These are phyloP conservation scores for Amblyopsis hoosieri DNA, from an alignment of 2,797 vertebrate genomes.

Conservation along the genomic window DNA sequence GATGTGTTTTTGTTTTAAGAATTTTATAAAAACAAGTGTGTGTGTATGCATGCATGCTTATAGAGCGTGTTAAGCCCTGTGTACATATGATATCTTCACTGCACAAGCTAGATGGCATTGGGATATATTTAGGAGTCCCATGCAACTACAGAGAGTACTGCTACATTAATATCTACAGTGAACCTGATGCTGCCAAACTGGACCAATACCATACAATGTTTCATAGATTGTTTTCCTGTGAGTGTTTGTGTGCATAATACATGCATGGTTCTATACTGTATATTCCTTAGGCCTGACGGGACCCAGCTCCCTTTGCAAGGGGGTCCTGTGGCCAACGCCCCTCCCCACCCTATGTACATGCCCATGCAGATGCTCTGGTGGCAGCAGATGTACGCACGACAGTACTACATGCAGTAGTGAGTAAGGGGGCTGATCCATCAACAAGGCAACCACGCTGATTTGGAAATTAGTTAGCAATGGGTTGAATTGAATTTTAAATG, in stretches of 20 bases:
- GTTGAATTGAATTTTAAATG: too few species aligned
- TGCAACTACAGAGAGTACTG: too few species aligned
- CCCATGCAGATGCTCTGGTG: slow-evolving; percentile 95
- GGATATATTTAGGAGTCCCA: too few species aligned
- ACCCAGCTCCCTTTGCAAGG: slow-evolving; percentile 80
- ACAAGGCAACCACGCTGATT: too few species aligned
- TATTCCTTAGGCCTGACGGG: slow-evolving; percentile 78
- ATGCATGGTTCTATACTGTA: neutral
- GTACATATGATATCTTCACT: too few species aligned
- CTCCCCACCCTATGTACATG: slow-evolving; percentile 85
- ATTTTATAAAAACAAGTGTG: neutral
- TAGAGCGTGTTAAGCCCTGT: neutral
- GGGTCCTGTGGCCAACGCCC: slow-evolving; percentile 76
- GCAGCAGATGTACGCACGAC: slow-evolving; percentile 96
- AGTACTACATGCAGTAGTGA: slow-evolving; percentile 99
- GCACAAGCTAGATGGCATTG: too few species aligned
- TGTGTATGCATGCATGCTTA: neutral
- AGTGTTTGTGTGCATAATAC: neutral
- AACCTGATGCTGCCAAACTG: too few species aligned
- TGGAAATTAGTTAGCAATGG: neutral
- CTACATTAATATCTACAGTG: too few species aligned
- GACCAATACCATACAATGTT: too few species aligned
- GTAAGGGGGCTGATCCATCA: slow-evolving; percentile 51
- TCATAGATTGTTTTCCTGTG: neutral
- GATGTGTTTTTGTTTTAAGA: too few species aligned